Base-by-base conservation (phyloP, 2,888 invertebrate species). In the Octodonta nipae region DNA sequence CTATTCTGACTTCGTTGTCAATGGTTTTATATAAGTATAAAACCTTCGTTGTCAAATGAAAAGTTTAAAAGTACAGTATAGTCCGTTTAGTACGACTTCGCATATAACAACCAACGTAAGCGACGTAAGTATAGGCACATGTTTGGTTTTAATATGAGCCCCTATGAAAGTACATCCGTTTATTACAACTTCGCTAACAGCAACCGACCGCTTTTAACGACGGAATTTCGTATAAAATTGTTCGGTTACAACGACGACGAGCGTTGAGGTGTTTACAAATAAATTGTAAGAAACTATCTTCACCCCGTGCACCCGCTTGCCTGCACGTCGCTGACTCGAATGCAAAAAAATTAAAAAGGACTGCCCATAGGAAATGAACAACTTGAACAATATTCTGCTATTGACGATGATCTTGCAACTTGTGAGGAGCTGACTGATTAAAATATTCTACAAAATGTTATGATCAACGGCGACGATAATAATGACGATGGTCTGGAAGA, bases 11-110 rank as follows among this genome's bases (percentile, higher is more conserved):
- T n/a, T n/a, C n/a, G n/a, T n/a, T n/a, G n/a, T n/a, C n/a, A n/a
- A n/a, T n/a, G n/a, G n/a, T n/a, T n/a, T n/a, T n/a, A n/a, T n/a
- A n/a, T n/a, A n/a, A n/a, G n/a, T n/a, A n/a, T n/a, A n/a, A n/a
- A n/a, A n/a, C n/a, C n/a, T n/a, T n/a, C n/a, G n/a, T n/a, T n/a
- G n/a, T n/a, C n/a, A n/a, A n/a, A n/a, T n/a, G n/a, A n/a, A n/a
- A n/a, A n/a, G n/a, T n/a, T n/a, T n/a, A n/a, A n/a, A n/a, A n/a
- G n/a, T n/a, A n/a, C n/a, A n/a, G n/a, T n/a, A n/a, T n/a, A 17
- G 17, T 17, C 17, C 17, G 17, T 17, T 17, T 17, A 17, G 17
- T 17, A 17, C 17, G 17, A 17, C 17, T 17, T 17, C 17, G 17
- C 17, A 17, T 17, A 17, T 17, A 17, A 17, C 17, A 17, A 17